These are phyloP conservation scores for Poecilia picta DNA, from an alignment of 2,797 vertebrate genomes.

Conservation along the genomic window DNA sequence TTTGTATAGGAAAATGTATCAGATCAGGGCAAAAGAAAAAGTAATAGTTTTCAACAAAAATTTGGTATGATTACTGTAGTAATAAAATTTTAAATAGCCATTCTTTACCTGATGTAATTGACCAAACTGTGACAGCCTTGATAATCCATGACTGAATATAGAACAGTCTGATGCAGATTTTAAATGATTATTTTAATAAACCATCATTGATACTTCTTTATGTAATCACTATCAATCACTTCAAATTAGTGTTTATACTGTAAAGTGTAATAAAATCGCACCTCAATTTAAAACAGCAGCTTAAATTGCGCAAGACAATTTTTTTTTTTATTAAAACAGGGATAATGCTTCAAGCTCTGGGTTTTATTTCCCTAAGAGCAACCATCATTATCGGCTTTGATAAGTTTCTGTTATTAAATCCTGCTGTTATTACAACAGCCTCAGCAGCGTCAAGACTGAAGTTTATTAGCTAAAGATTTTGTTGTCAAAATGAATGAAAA, in stretches of 20 bases:
- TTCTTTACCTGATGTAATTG: background rate
- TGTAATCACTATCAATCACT: background rate
- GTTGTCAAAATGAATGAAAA: slow-evolving; percentile 1
- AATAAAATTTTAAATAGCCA: background rate
- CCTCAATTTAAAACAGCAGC: background rate
- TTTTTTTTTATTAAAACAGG: slow-evolving; percentile 2
- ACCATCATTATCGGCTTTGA: background rate
- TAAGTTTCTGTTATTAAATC: background rate
- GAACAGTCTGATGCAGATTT: background rate
- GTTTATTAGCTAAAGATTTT: background rate
- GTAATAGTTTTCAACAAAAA: background rate
- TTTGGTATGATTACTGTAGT: background rate
- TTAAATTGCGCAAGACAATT: background rate
- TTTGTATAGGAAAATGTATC: background rate
- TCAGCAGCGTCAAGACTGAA: background rate
- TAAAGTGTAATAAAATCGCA: background rate
- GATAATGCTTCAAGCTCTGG: background rate
- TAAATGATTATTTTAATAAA: background rate
- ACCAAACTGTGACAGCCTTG: no score
- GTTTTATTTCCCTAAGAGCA: slow-evolving; percentile 8
- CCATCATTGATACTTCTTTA: background rate
- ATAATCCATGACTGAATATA: background rate
- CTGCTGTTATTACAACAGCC: background rate
- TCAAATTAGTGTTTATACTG: background rate
- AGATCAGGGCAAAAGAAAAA: background rate